These are phyloP conservation scores for Stegodyphus mimosarum DNA, from an alignment of 1,140 invertebrate genomes.

Conservation along the genomic window DNA sequence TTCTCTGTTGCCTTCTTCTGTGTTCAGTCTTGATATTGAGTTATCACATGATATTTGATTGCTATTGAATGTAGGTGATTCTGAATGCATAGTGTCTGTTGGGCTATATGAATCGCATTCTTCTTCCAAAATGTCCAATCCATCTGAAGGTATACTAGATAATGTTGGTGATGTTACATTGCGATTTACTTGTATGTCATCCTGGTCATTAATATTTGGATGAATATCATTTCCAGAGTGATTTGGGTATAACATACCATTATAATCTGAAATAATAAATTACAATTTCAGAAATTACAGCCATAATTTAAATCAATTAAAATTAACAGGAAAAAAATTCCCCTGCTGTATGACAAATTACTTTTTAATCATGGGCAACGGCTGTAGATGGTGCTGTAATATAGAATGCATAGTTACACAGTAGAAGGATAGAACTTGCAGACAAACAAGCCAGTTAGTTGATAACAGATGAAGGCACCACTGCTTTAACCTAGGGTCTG, in stretches of 20 bases:
- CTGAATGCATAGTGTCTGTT: constrained; percentile 43
- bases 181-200: constrained; percentile 27
- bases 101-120: constrained; percentile 48
- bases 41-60: constrained; percentile 26
- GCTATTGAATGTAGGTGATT: constrained; percentile 46
- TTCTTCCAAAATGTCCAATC: constrained; percentile 42
- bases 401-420: too few species aligned
- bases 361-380: too few species aligned
- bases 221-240: constrained; percentile 17
- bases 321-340: too few species aligned
- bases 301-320: too few species aligned
- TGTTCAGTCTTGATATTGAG: constrained; percentile 4
- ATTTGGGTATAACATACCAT: constrained; percentile 18
- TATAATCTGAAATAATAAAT: constrained; percentile 20
- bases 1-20: constrained; percentile 23
- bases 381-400: too few species aligned
- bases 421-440: too few species aligned
- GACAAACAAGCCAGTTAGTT: too few species aligned
- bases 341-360: too few species aligned
- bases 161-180: background rate
- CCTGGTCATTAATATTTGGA: constrained; percentile 14
- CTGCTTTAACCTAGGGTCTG: too few species aligned
- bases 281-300: too few species aligned
- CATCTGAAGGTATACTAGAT: constrained; percentile 18
- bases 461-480: too few species aligned